phyloP scores from a whole-genome alignment of 2,888 invertebrate genomes.

The Agrochola lychnidis region DNA sequence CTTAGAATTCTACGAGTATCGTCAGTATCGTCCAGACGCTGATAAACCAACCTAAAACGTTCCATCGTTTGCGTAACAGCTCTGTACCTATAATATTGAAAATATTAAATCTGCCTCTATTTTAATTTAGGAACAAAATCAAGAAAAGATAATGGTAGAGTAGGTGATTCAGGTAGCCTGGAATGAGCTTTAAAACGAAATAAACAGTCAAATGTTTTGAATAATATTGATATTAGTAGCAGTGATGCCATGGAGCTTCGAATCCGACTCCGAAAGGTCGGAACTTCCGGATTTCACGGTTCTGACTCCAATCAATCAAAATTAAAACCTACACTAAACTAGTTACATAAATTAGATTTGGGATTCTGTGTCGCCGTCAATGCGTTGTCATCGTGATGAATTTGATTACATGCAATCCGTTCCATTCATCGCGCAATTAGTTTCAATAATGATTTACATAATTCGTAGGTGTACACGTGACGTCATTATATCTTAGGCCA shows the following conservation, averaged over 20 bases:
- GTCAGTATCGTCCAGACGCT: background rate
- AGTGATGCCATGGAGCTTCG: too few relatives aligned
- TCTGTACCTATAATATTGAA: background rate
- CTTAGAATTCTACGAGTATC: background rate
- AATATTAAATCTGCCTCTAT: background rate
- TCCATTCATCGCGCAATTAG: constrained; percentile 17
- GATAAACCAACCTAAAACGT: background rate
- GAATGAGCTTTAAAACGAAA: background rate
- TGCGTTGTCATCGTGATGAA: constrained; percentile 29
- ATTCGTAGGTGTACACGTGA: background rate
- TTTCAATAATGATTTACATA: constrained; percentile 2
- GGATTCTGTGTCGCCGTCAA: background rate
- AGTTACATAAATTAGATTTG: constrained; percentile 27
- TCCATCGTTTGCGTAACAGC: too few relatives aligned
- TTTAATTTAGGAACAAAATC: background rate
- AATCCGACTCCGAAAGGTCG: too few relatives aligned
- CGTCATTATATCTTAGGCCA: constrained; percentile 1
- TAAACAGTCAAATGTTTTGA: background rate
- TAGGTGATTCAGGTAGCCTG: background rate
- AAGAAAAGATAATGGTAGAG: background rate
- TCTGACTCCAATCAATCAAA: too few relatives aligned
- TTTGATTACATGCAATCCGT: constrained; percentile 32
- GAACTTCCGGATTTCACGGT: too few relatives aligned
- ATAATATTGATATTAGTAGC: constrained; percentile 17
- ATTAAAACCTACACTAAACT: too few relatives aligned